These are phyloP conservation scores for Gymnothorax javanicus DNA, from an alignment of 2,797 vertebrate species.

Conservation along the genomic window DNA sequence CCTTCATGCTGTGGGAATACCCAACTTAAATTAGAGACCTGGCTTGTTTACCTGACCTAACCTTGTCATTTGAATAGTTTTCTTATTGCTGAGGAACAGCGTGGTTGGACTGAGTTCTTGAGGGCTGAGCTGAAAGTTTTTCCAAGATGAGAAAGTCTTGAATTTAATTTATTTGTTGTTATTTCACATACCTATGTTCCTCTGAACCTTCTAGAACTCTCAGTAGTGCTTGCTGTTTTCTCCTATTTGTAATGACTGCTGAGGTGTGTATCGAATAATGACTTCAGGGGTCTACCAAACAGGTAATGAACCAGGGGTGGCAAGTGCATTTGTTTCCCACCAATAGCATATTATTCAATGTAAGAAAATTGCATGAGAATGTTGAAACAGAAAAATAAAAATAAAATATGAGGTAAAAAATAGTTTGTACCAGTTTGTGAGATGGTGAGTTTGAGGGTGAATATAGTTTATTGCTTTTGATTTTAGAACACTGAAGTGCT, in stretches of 20 bases:
- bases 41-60: background rate
- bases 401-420: no score
- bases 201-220: background rate
- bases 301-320: background rate
- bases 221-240: background rate
- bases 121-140: background rate
- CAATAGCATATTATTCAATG: background rate
- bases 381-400: no score
- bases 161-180: background rate
- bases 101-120: background rate
- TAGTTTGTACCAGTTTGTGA: background rate
- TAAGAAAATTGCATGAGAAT: background rate
- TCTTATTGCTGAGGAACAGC: background rate
- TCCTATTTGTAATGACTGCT: background rate
- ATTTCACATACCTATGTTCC: background rate
- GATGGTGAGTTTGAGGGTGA: background rate
- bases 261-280: background rate
- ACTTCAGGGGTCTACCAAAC: background rate
- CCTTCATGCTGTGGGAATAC: background rate
- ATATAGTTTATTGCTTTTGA: no score
- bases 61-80: constrained; percentile 1
- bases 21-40: background rate
- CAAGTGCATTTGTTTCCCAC: background rate
- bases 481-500: no score
- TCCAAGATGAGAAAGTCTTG: background rate